Conservation (phyloP, 2,797 vertebrate genomes). For the Antrozous pallidus region DNA sequence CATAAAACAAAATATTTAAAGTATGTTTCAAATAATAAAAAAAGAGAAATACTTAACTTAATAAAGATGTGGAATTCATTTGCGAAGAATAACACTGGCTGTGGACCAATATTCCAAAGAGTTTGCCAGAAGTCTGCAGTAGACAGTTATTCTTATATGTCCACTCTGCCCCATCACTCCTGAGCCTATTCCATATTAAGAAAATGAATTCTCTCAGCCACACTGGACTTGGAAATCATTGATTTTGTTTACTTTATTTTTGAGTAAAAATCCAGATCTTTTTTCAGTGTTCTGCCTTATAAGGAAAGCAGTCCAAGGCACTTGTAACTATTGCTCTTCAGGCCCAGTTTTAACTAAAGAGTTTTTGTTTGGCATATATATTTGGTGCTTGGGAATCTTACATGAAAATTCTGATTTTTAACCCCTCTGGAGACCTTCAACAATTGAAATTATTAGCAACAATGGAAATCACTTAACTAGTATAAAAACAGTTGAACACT, state of each 20-base stretch:
- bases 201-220: constrained; percentile 77
- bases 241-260: constrained; percentile 80
- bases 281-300: constrained; percentile 74
- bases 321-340: constrained; percentile 68
- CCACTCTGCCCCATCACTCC: constrained; percentile 66
- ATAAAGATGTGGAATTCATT: constrained; percentile 88
- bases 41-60: constrained; percentile 82
- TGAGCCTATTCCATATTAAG: constrained; percentile 71
- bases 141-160: constrained; percentile 73
- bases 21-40: constrained; percentile 85
- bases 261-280: constrained; percentile 73
- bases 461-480: constrained; percentile 44
- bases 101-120: constrained; percentile 80
- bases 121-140: constrained; percentile 81
- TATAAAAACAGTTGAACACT: constrained; percentile 64
- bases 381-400: constrained; percentile 75
- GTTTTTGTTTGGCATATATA: constrained; percentile 62
- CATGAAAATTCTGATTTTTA: constrained; percentile 64
- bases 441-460: constrained; percentile 48
- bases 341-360: constrained; percentile 79
- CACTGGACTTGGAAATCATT: constrained; percentile 70
- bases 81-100: constrained; percentile 85
- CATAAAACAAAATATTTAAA: constrained; percentile 87
- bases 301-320: constrained; percentile 73
- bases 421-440: constrained; percentile 71